Evolutionary conservation across 2,888 invertebrate species (phyloP).

Genomic region (Tenthredo livida): DNA sequence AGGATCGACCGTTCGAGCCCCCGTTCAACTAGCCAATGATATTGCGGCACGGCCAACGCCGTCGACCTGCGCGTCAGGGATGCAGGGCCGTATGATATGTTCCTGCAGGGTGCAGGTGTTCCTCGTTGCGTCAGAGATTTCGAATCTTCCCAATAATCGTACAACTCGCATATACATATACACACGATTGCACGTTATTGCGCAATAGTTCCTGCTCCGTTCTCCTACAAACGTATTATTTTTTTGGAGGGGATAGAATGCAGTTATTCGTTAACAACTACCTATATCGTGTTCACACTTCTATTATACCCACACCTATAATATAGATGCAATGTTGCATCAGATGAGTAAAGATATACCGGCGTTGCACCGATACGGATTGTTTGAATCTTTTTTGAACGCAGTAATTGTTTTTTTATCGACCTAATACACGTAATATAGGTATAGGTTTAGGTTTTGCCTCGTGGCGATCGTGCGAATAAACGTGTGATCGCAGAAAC

Average conservation of each 20-base stretch:
- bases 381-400: background rate
- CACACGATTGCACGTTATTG: background rate
- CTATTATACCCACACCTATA: background rate
- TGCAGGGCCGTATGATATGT: conserved; percentile 33
- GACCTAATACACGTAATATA: background rate
- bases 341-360: background rate
- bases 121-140: conserved; percentile 61
- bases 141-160: conserved; percentile 16
- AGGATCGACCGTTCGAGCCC: conserved; percentile 74
- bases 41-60: conserved; percentile 55
- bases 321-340: background rate
- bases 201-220: background rate
- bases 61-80: conserved; percentile 24
- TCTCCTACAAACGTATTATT: background rate
- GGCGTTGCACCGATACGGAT: background rate
- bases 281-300: background rate
- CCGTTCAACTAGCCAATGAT: conserved; percentile 66
- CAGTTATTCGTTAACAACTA: background rate
- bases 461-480: background rate
- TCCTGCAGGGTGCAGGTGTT: too few relatives aligned
- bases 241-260: background rate
- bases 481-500: background rate
- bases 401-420: background rate
- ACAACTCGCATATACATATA: background rate
- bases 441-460: background rate